phyloP scores from a whole-genome alignment of 1,140 invertebrate genomes.

The Bombus superbus region DNA sequence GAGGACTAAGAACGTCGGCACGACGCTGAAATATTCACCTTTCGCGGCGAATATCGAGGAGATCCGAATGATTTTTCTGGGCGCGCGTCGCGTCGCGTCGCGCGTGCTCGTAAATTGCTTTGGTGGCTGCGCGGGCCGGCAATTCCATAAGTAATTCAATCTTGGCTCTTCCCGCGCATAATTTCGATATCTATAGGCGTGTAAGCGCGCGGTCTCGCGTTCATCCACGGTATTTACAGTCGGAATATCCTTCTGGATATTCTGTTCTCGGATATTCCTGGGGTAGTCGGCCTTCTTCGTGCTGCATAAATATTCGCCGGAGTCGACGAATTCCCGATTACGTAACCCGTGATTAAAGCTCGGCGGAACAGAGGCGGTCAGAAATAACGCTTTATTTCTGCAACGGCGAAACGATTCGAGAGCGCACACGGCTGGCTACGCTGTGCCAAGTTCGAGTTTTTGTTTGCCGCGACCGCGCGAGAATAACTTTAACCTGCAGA shows the following conservation, averaged over 20 bases:
- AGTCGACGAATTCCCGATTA: slow-evolving; percentile 32
- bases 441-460: slow-evolving; percentile 24
- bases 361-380: not conserved
- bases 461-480: not conserved
- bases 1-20: not conserved
- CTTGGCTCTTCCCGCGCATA: slow-evolving; percentile 71
- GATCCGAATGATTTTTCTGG: slow-evolving; percentile 68
- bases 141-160: slow-evolving; percentile 76
- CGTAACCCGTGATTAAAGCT: slow-evolving; percentile 38
- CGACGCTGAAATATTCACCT: slow-evolving; percentile 57
- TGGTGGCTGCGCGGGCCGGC: slow-evolving; percentile 59
- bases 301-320: slow-evolving; percentile 19
- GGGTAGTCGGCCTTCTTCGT: not conserved
- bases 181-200: slow-evolving; percentile 35
- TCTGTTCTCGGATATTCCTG: slow-evolving; percentile 14
- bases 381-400: slow-evolving; percentile 30
- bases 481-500: slow-evolving; percentile 28
- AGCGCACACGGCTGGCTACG: too few relatives aligned
- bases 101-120: slow-evolving; percentile 70
- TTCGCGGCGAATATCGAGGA: slow-evolving; percentile 58
- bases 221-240: not conserved
- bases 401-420: not conserved
- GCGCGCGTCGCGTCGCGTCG: not conserved
- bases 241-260: slow-evolving; percentile 24
- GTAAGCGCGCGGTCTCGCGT: not conserved